Base-by-base conservation (phyloP, 2,797 vertebrate genomes). In the Bovichtus diacanthus region DNA sequence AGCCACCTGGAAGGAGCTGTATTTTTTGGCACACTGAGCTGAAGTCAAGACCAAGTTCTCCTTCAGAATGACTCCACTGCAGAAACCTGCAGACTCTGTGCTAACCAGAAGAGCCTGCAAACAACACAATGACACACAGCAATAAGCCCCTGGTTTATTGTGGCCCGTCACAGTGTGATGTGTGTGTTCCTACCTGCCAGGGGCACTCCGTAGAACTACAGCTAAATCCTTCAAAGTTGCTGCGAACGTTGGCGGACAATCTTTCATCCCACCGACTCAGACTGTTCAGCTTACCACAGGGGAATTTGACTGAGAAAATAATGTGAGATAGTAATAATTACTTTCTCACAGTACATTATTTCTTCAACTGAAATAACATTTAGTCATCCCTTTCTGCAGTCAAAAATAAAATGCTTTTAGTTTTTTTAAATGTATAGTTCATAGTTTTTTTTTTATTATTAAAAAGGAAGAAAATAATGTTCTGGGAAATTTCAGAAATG, bases 51-150 rank as follows among this genome's bases (percentile, higher is more conserved):
- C 90, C 83, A 95, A 74, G 67, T 95, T 94, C 41, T 93, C 88
- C 79, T 92, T 95, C 73, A 96, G 78, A 49, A 96, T 95, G 69
- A 96, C 94, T 6, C 94, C 95, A 9, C 94, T 93, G 41, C 95
- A 96, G 85, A 85, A 96, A 27, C 89, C 90, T 4, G 8, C 9
- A 0, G 92, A 94, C 18, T 80, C 84, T 5, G 78, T 2, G 59
- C 54, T 91, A 64, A 75, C 92, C 76, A 96, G 85, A 31, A 95
- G 46, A 58, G 93, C 95, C 95, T 96, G 87, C 8, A 67, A 75
- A 76, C 69, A 70, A 47, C 50, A 75, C 3, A 38, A 4, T 11
- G 7, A 23, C 38, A 46, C 15, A 34, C 13, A 63, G 21, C 27
- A 29, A 12, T 43, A 21, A 55, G 13, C 23, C 1, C 15, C 19